These are phyloP conservation scores for Euproctis similis DNA, from an alignment of 2,888 invertebrate species.

Conservation along the genomic window DNA sequence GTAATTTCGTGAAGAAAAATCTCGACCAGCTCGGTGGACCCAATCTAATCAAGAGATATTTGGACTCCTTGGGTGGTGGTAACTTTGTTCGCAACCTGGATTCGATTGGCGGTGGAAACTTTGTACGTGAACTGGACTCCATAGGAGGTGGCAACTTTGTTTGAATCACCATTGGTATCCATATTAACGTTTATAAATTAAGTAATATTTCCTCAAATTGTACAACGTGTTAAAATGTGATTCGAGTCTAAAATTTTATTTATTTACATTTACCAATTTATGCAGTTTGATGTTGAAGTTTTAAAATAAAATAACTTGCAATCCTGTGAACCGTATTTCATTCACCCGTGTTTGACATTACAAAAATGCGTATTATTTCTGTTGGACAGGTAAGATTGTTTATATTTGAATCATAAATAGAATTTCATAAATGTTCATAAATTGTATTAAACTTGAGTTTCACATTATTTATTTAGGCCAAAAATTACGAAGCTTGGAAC, in stretches of 20 bases:
- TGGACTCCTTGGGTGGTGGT: slow-evolving; percentile 61
- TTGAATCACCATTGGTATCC: slow-evolving; percentile 22
- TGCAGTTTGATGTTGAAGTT: slow-evolving; percentile 29
- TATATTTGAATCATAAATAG: neutral
- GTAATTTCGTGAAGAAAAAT: slow-evolving; percentile 59
- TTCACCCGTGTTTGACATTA: neutral
- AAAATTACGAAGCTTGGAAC: slow-evolving; percentile 52
- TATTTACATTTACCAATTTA: slow-evolving; percentile 27
- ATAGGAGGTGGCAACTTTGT: slow-evolving; percentile 60
- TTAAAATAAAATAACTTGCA: slow-evolving; percentile 41
- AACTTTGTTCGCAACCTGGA: slow-evolving; percentile 64
- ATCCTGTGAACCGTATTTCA: slow-evolving; percentile 12
- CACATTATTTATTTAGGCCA: slow-evolving; percentile 41
- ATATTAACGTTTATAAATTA: slow-evolving; percentile 16
- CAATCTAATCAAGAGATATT: slow-evolving; percentile 54
- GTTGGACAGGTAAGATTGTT: slow-evolving; percentile 18
- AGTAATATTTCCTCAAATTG: slow-evolving; percentile 20
- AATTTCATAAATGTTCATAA: no score
- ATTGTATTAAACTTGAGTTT: no score
- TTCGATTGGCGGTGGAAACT: slow-evolving; percentile 69
- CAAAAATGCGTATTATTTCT: neutral
- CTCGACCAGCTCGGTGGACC: slow-evolving; percentile 61
- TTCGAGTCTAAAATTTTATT: slow-evolving; percentile 34
- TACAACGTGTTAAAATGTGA: slow-evolving; percentile 43
- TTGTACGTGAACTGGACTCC: slow-evolving; percentile 54